Base-by-base conservation (phyloP, 2,888 invertebrate species). In the Conchocele bisecta region DNA sequence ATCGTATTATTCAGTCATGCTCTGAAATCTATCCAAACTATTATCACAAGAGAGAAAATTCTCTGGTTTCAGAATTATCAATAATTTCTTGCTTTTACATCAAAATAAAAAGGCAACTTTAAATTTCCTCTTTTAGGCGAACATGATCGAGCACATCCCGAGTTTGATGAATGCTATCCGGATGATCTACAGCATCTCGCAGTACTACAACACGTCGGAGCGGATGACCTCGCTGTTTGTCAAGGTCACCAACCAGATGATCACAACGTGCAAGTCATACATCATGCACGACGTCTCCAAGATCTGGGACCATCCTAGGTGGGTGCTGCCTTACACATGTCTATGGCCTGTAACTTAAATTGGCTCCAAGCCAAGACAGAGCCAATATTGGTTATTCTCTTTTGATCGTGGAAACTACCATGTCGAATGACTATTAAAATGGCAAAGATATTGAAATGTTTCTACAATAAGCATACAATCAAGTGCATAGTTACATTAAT, bases 161-260 rank as follows among this genome's bases (percentile, higher is more conserved):
- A 96, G 96, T 71, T 92, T 98, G 51, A 92, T 98, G 81, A 97
- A 98, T 92, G 98, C 97, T 0, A 96, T 98, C 6, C 93, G 97
- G 24, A 93, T 98, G 82, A 98, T 98, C 88, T 97, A 98, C 90
- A 96, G 96, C 88, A 97, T 98, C 3, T 98, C 98, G 0, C 96
- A 96, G 91, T 98, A 97, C 91, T 98, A 98, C 89, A 98, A 98
- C 89, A 98, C 98, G 0, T 97, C 98, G 0, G 98, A 98, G 92
- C 94, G 98, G 83, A 98, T 98, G 69, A 98, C 98, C 4, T 97
- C 98, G 0, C 93, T 98, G 17, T 97, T 98, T 95, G 97, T 98
- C 37, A 98, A 98, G 93, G 97, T 98, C 81, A 98, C 98, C 4
- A 98, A 98, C 91, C 98, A 98, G 93, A 98, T 98, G 97, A 98